Percentiles rank a stretch among this genome's conserved stretches.
phyloP scores from a whole-genome alignment of 2,888 invertebrate genomes.

The Listrodromus nycthemerus region DNA sequence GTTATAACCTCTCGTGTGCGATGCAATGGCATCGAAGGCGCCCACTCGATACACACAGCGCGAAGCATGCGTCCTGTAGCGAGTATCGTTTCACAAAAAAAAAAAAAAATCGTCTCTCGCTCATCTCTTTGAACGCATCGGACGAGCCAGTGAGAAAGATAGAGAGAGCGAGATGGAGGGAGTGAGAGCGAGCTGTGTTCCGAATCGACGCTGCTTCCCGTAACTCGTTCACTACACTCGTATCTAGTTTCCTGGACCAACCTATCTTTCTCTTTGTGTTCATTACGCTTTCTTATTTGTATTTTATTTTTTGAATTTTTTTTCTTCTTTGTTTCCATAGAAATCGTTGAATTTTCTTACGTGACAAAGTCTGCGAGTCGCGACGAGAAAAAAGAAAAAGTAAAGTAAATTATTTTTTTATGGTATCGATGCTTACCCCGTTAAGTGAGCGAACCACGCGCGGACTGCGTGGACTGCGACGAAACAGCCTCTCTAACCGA shows the following conservation, averaged over 20 bases:
- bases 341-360: no score
- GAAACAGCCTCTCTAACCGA: constrained; percentile 67
- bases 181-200: constrained; percentile 13
- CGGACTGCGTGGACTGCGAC: constrained; percentile 17
- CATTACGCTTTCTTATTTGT: background rate
- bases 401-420: background rate
- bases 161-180: background rate
- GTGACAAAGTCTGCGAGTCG: background rate
- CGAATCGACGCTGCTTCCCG: constrained; percentile 46
- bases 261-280: background rate
- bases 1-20: constrained; percentile 53
- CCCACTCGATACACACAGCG: constrained; percentile 14
- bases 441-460: constrained; percentile 29
- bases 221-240: background rate
- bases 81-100: constrained; percentile 17
- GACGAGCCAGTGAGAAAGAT: constrained; percentile 19
- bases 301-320: background rate
- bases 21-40: background rate
- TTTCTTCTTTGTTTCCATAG: no score
- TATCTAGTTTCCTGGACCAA: constrained; percentile 17
- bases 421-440: constrained; percentile 42
- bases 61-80: background rate
- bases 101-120: constrained; percentile 6
- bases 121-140: constrained; percentile 40
- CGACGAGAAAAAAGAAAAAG: background rate